Conservation (phyloP, 2,888 invertebrate genomes). For the Timema podura region DNA sequence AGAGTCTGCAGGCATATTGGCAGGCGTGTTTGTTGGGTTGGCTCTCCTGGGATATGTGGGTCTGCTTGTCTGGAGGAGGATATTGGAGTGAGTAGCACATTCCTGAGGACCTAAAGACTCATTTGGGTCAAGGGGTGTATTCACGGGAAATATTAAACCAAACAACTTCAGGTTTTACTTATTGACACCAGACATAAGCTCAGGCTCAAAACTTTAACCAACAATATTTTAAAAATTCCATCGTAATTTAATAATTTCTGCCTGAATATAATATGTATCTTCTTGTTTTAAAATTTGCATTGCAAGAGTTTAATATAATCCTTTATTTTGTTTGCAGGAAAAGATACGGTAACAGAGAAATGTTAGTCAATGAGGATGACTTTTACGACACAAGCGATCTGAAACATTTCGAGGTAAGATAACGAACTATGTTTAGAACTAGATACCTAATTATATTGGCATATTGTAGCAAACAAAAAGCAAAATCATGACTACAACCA, state of each 20-base stretch:
- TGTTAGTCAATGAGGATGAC: slow-evolving; percentile 47
- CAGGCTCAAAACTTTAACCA: too few relatives aligned
- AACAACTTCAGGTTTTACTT: too few relatives aligned
- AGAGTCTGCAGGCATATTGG: slow-evolving; percentile 30
- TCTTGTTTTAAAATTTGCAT: slow-evolving; percentile 6
- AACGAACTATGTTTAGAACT: too few relatives aligned
- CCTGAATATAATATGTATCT: background rate
- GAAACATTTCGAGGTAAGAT: slow-evolving; percentile 47
- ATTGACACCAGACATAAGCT: too few relatives aligned
- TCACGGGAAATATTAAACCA: too few relatives aligned
- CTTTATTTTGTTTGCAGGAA: slow-evolving; percentile 40
- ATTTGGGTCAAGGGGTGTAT: too few relatives aligned
- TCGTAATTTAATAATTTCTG: too few relatives aligned
- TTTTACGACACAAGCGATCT: slow-evolving; percentile 44
- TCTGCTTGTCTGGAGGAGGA: slow-evolving; percentile 45
- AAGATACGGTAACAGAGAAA: slow-evolving; percentile 45
- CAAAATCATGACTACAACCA: too few relatives aligned
- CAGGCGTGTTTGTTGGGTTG: slow-evolving; percentile 39
- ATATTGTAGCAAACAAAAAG: too few relatives aligned
- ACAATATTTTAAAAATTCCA: too few relatives aligned
- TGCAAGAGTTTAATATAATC: slow-evolving; percentile 22
- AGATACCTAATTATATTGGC: too few relatives aligned
- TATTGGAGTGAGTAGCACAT: slow-evolving; percentile 44
- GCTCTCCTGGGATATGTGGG: slow-evolving; percentile 44
- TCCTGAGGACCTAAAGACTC: too few relatives aligned